A percentile compares a stretch with the other conserved stretches of the same genome.
Evolutionary conservation across 2,888 invertebrate species (phyloP).

Genomic region (Ochlodes sylvanus): DNA sequence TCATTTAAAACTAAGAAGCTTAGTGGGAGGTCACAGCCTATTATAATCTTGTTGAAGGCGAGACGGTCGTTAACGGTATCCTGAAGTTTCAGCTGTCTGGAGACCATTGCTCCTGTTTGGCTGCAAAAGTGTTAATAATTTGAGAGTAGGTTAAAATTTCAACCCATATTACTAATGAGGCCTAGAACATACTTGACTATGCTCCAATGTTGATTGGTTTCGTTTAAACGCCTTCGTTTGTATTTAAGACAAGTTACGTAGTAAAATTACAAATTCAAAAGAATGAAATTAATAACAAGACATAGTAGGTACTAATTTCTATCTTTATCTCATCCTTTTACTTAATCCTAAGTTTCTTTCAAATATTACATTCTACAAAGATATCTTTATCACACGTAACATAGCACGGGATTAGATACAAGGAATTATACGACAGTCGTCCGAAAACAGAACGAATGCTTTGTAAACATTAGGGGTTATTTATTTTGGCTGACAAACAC

Average conservation of each 20-base stretch:
- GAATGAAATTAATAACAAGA: no score
- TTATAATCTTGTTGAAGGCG: conserved; percentile 19
- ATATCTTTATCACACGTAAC: no score
- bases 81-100: background rate
- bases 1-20: conserved; percentile 26
- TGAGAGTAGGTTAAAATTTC: background rate
- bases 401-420: background rate
- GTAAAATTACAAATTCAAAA: no score
- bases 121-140: background rate
- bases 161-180: no score
- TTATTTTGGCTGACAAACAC: conserved; percentile 52
- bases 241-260: no score
- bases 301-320: no score
- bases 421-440: conserved; percentile 7
- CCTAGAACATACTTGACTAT: no score
- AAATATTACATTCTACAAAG: no score
- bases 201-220: no score
- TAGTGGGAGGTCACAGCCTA: conserved; percentile 16
- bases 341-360: no score
- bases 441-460: conserved; percentile 19
- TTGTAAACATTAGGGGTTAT: conserved; percentile 51
- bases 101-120: background rate
- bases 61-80: conserved; percentile 6
- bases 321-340: no score
- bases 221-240: no score